Percentiles rank a stretch among this genome's conserved stretches.
phyloP scores from a whole-genome alignment of 2,113 vertebrate genomes.

The Sinocyclocheilus grahami region DNA sequence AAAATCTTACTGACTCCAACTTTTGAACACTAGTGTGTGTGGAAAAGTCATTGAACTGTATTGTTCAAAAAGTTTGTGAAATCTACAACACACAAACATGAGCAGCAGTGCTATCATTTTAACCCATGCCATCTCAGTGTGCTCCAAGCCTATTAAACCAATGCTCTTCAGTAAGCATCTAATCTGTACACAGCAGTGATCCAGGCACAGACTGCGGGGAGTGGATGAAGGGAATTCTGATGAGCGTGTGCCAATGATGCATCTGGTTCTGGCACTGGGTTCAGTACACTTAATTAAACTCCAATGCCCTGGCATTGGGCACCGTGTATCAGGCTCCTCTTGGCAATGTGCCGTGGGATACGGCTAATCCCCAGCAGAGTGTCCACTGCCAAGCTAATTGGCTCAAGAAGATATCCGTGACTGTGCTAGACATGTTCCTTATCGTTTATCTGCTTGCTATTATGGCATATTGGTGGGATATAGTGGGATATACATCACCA shows the following conservation, averaged over 20 bases:
- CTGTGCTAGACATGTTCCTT: neutral
- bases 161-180: neutral
- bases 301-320: conserved; percentile 24
- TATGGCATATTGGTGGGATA: neutral
- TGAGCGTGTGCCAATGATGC: neutral
- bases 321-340: neutral
- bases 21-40: no score
- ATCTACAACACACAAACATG: neutral
- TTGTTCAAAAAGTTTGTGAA: neutral
- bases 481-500: neutral
- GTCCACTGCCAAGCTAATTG: neutral
- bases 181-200: neutral
- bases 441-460: neutral
- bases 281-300: conserved; percentile 36
- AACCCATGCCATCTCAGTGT: neutral
- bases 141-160: neutral
- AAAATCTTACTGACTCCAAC: no score
- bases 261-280: neutral
- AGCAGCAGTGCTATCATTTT: neutral
- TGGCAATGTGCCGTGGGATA: neutral
- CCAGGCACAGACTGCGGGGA: neutral
- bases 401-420: neutral
- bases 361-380: conserved; percentile 4
- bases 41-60: neutral
- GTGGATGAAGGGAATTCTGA: conserved; percentile 17